These are phyloP conservation scores for Gonatopus flavifemur DNA, from an alignment of 1,140 invertebrate genomes.

Conservation along the genomic window DNA sequence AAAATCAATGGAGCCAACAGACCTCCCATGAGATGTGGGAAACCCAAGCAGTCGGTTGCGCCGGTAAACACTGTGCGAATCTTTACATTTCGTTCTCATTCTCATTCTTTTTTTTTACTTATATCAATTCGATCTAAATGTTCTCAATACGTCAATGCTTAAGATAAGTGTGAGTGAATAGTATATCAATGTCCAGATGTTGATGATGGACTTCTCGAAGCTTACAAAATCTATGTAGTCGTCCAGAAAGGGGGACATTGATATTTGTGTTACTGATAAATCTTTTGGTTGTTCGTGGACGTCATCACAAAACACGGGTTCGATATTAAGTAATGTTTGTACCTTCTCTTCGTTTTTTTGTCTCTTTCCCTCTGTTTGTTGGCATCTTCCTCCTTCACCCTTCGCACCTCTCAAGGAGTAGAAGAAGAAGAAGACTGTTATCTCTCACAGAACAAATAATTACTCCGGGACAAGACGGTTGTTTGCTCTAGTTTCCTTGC, in stretches of 20 bases:
- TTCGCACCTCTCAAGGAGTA: slow-evolving; percentile 35
- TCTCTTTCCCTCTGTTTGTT: background rate
- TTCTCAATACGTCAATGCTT: no score
- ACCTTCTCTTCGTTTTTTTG: slow-evolving; percentile 14
- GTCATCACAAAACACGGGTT: slow-evolving; percentile 36
- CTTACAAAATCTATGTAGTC: no score
- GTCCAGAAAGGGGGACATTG: slow-evolving; percentile 36
- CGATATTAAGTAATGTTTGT: slow-evolving; percentile 55
- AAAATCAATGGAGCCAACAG: slow-evolving; percentile 86
- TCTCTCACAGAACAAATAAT: slow-evolving; percentile 51
- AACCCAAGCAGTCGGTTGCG: slow-evolving; percentile 58
- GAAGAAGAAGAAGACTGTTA: slow-evolving; percentile 37
- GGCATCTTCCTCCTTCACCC: slow-evolving; percentile 10
- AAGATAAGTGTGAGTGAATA: no score
- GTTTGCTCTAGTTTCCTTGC: slow-evolving; percentile 55
- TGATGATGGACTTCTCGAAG: no score
- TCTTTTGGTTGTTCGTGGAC: slow-evolving; percentile 24
- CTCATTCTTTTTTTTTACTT: background rate
- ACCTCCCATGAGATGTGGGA: slow-evolving; percentile 63
- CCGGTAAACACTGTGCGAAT: slow-evolving; percentile 36
- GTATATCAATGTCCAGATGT: no score
- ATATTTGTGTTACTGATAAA: slow-evolving; percentile 48
- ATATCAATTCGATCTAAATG: no score
- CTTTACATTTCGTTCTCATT: background rate
- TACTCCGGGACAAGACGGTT: slow-evolving; percentile 41